Evolutionary conservation across 2,113 vertebrate species (phyloP), one percentile per base, ranked within the genome.

Genomic region (Arenaria interpres): DNA sequence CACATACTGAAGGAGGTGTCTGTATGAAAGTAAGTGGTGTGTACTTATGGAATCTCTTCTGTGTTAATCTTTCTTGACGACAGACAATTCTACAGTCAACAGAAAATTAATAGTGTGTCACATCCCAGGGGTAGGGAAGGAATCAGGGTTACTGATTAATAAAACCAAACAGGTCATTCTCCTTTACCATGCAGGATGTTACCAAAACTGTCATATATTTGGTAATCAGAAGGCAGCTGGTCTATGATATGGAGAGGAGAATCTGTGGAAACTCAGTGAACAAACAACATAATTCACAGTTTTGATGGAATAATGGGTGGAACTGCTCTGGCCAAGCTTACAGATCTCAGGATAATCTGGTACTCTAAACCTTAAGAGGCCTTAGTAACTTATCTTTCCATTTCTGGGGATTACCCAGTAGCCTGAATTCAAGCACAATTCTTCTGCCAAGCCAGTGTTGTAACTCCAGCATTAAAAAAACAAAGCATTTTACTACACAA

Each of bases 61-160:
- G 5, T 2, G 0, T 39, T 6, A 67, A 67, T 7, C 23, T 86
- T 25, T 32, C 12, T 82, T 62, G 18, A 32, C 68, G 10, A 75
- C 14, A 57, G 56, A 83, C 7, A 0, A 4, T 66, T 33, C 10
- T 60, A 10, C 6, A 23, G 12, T 43, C 22, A 75, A 46, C 4
- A 56, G 57, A 79, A 85, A 88, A 37, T 37, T 30, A 23, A 45
- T 10, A 54, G 4, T 25, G 7, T 67, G 14, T 39, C n/a, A 45
- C 11, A 51, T 37, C 9, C 12, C 4, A 64, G 43, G 50, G 14
- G 4, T 0, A 0, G 17, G 43, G 30, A 78, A 74, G 12, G 13
- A 85, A 28, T 88, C 10, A 45, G 21, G 6, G 7, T 62, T 85
- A 75, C 21, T 20, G 28, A 68, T 32, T 54, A 37, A 64, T 66